A percentile compares a stretch with the other conserved stretches of the same genome.
These are phyloP conservation scores for Python bivittatus DNA, from an alignment of 2,113 vertebrate genomes.

Conservation along the genomic window DNA sequence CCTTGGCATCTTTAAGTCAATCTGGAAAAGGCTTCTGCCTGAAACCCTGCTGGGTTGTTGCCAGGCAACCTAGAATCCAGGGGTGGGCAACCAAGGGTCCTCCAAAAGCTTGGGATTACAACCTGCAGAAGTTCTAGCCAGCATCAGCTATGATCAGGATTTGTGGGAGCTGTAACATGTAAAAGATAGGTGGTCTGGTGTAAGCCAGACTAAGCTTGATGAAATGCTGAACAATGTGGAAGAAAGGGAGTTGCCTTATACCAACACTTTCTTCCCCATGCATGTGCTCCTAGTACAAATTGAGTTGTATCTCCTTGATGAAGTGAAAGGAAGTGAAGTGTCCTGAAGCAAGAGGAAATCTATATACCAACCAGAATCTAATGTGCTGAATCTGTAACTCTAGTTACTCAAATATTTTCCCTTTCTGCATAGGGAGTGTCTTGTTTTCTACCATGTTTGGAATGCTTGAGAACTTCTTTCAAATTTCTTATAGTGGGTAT, in stretches of 20 bases:
- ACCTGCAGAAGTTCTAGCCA: background rate
- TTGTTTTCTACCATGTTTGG: background rate
- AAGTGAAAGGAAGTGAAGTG: background rate
- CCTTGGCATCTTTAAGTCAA: background rate
- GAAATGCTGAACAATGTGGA: background rate
- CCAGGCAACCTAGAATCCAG: background rate
- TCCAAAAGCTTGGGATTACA: background rate
- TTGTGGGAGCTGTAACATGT: background rate
- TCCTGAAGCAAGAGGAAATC: background rate
- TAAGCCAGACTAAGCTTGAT: background rate
- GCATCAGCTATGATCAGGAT: background rate
- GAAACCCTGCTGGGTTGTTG: background rate
- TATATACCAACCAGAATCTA: background rate
- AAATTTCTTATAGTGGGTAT: background rate
- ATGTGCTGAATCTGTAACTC: background rate
- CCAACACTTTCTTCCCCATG: background rate
- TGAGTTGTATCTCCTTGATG: background rate
- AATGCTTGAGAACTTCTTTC: background rate
- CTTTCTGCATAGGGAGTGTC: background rate
- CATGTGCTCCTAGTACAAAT: background rate
- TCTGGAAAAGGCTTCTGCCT: background rate
- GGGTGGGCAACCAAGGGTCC: background rate
- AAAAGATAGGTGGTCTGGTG: background rate
- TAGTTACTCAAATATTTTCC: background rate
- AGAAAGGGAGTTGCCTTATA: background rate